Evolutionary conservation across 2,113 vertebrate genomes (phyloP), one percentile per base, ranked within the genome.

Genomic region (Theropithecus gelada): DNA sequence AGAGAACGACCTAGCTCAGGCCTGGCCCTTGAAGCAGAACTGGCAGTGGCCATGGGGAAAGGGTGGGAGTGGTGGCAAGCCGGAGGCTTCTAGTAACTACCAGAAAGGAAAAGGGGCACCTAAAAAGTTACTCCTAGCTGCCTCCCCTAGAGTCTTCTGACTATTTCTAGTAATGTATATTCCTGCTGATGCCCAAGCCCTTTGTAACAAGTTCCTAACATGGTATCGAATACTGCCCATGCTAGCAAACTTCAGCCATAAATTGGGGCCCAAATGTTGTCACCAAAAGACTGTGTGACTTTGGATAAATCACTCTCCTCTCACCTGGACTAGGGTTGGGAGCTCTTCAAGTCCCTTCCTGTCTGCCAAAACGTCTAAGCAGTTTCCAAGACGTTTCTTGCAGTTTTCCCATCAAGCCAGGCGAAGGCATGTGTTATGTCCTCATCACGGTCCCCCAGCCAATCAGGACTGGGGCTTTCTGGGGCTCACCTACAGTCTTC

Each of bases 341-440:
- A 52, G 30, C 18, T 85, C 70, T 82, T 40, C 80, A 48, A 35
- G 45, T 78, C 55, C 57, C 70, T 90, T 85, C 35, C 32, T 90
- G 8, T 59, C 43, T 92, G 10, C 82, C 22, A 82, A 30, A 64
- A 88, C 14, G 11, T 25, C 75, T 22, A 40, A 61, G 18, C 25
- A 14, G 61, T 64, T 64, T 64, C 25, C 61, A 64, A 14, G 61
- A 12, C 12, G 12, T 17, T 9, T 57, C 82, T 76, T 64, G 5
- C 6, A 11, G 72, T 45, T 80, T 82, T 32, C 66, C 14, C 6
- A 7, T 75, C 1, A 5, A 13, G 25, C 32, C 32, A 7, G 14
- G 9, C 18, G 59, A 72, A 82, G 35, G 14, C 27, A 7, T 84
- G 9, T 23, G 14, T n/a, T 10, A 57, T 2, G 35, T 57, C 59